Conservation (phyloP, 2,797 vertebrate species). For the Mus minutoides region DNA sequence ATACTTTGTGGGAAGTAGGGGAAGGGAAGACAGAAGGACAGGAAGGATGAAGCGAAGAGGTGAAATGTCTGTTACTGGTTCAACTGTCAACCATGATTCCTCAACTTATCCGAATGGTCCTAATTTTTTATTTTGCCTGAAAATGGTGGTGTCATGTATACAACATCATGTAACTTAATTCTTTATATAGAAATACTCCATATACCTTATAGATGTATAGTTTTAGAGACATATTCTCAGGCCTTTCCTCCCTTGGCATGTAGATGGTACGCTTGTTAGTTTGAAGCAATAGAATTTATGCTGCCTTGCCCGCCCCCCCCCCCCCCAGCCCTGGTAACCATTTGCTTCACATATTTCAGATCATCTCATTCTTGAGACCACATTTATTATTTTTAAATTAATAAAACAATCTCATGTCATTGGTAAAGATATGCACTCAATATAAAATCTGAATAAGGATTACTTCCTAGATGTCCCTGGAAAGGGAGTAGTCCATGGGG, state of each 20-base stretch:
- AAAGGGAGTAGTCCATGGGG: not conserved
- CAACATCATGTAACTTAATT: not conserved
- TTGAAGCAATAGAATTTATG: not conserved
- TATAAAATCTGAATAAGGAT: not conserved
- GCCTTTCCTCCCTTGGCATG: not conserved
- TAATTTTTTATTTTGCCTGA: not conserved
- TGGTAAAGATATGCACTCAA: not conserved
- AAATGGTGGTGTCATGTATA: not conserved
- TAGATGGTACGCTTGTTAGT: not conserved
- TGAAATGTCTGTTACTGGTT: not conserved
- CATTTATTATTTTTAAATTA: conserved; percentile 63
- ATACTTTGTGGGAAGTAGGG: not conserved
- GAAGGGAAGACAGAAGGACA: not conserved
- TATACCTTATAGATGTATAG: not conserved
- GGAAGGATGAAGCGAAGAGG: not conserved
- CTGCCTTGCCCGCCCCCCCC: fast-evolving
- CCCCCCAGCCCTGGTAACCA: not conserved
- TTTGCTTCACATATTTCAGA: not conserved
- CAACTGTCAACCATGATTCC: not conserved
- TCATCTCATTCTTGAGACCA: not conserved
- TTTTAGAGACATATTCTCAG: not conserved
- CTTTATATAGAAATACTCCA: not conserved
- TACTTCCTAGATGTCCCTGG: not conserved
- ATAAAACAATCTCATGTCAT: not conserved
- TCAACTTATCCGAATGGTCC: not conserved